Evolutionary conservation across 2,888 invertebrate species (phyloP), one percentile per base, ranked within the genome.

Genomic region (Lycocerus yunnanus): DNA sequence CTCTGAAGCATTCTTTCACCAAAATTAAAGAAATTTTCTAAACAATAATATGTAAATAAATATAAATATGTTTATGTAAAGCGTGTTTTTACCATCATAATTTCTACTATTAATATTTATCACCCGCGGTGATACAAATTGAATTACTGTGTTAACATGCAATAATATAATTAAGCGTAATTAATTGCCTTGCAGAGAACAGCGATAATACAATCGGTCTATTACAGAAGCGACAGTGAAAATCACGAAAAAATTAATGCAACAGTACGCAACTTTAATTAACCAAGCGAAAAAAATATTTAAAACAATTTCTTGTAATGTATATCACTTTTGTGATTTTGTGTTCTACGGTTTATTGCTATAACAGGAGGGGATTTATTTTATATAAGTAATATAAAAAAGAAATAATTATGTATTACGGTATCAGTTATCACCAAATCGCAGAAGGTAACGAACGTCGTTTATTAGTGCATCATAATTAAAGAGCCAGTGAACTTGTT

Each of bases 341-440:
- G 61, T 63, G 15, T 60, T 71, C 71, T 71, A 74, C 74, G 74
- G 73, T 69, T 59, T 15, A 15, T 24, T 59, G n/a, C 15, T 18
- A 21, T 3, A 58, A 18, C 66, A 66, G 69, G 27, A 24, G 73
- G 73, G 43, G 73, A 63, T 65, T 59, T 43, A 20, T 43, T 43
- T 43, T 43, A 43, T 43, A 43, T 43, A 43, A n/a, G 43, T 66
- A 20, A 73, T 72, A 70, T 73, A 73, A 66, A 73, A 69, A 66
- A 69, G 69, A 73, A 73, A 60, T 73, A 68, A 58, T 58, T 68
- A 68, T 14, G 16, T 58, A 68, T 63, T 63, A 63, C 61, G 61
- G 61, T 16, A 63, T 15, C 15, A 63, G 16, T 63, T 18, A 63
- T 63, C 16, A 63, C 18, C 15, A 15, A 63, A 20, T 15, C 15